Percentiles rank a stretch among this genome's conserved stretches.
phyloP scores from a whole-genome alignment of 2,113 vertebrate species.

The Steatornis caripensis region DNA sequence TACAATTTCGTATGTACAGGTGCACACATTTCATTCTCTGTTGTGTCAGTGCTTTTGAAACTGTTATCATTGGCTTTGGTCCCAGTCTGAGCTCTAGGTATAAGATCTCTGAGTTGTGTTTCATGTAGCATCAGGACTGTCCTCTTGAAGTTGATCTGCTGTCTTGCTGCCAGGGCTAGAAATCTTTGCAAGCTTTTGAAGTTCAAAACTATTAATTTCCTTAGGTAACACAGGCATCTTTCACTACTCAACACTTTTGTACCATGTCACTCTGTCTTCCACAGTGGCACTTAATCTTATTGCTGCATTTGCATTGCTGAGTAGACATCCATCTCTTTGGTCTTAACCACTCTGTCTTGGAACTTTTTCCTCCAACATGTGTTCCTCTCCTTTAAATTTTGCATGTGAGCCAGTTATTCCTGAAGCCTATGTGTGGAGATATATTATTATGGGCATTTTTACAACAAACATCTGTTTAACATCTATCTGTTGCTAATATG shows the following conservation, averaged over 20 bases:
- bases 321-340: background rate
- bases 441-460: background rate
- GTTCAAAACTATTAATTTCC: background rate
- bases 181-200: background rate
- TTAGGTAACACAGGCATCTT: background rate
- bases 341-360: background rate
- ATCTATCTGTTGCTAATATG: background rate
- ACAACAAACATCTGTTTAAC: constrained; percentile 11
- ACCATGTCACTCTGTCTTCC: background rate
- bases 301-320: background rate
- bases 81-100: background rate
- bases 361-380: background rate
- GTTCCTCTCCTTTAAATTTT: background rate
- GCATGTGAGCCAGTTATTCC: background rate
- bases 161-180: background rate
- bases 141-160: background rate
- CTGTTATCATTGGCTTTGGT: background rate
- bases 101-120: background rate
- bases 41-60: background rate
- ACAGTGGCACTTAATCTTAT: background rate
- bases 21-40: background rate
- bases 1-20: background rate
- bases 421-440: background rate
- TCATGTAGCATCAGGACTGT: background rate
- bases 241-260: background rate